phyloP scores from a whole-genome alignment of 2,888 invertebrate genomes.

The Euproctis similis region DNA sequence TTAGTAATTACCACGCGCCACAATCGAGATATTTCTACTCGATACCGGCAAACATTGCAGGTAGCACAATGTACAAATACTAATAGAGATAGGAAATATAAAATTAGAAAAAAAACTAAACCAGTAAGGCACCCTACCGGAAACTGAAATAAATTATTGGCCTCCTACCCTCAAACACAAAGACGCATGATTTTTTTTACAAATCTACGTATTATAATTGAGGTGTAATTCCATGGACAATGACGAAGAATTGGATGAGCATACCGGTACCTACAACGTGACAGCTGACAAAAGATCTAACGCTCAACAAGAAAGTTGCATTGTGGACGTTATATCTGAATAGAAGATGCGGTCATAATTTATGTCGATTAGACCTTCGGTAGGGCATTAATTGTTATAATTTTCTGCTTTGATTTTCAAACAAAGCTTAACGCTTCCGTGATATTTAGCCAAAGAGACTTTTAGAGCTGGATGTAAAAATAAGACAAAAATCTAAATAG shows the following conservation, averaged over 20 bases:
- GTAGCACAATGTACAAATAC: too few species aligned
- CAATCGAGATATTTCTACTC: conserved; percentile 43
- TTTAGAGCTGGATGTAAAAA: too few species aligned
- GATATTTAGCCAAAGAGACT: conserved; percentile 35
- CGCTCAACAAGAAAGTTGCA: conserved; percentile 52
- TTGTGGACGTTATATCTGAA: conserved; percentile 37
- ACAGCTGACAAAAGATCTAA: conserved; percentile 42
- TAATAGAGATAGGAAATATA: too few species aligned
- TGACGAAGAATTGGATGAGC: conserved; percentile 37
- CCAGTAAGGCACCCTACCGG: conserved; percentile 32
- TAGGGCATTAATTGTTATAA: too few species aligned
- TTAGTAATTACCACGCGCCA: conserved; percentile 52
- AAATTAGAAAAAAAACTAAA: neutral
- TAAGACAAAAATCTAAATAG: too few species aligned
- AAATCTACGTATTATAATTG: conserved; percentile 51
- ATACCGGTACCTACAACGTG: conserved; percentile 39
- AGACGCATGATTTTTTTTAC: conserved; percentile 43
- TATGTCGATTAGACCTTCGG: too few species aligned
- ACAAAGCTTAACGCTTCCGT: conserved; percentile 24
- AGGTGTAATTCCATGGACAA: conserved; percentile 61
- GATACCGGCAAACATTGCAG: too few species aligned
- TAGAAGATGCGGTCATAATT: too few species aligned
- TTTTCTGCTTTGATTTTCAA: too few species aligned
- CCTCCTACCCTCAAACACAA: conserved; percentile 48
- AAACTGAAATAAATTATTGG: conserved; percentile 57